Evolutionary conservation across 1,140 invertebrate genomes (phyloP).

Genomic region (Dysdera silvatica): DNA sequence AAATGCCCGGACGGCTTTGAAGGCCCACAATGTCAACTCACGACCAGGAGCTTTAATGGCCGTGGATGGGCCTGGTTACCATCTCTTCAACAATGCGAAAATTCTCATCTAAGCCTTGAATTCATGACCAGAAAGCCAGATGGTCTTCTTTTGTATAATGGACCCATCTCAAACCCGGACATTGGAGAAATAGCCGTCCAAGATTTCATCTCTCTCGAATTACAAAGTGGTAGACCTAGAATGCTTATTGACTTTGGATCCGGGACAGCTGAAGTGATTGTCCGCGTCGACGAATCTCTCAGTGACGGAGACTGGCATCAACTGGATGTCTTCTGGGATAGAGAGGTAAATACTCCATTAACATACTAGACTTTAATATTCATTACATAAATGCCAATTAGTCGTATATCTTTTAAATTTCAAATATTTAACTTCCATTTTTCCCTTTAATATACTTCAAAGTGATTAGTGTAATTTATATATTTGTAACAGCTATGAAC

Average conservation of each 20-base stretch:
- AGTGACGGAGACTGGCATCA: slow-evolving; percentile 95
- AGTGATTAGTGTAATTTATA: no score
- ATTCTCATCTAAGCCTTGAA: slow-evolving; percentile 86
- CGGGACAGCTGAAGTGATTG: slow-evolving; percentile 76
- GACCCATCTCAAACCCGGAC: slow-evolving; percentile 86
- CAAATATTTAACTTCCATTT: no score
- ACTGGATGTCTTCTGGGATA: slow-evolving; percentile 90
- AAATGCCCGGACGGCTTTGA: slow-evolving; percentile 84
- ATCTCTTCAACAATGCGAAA: slow-evolving; percentile 88
- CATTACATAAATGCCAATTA: no score
- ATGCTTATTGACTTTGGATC: slow-evolving; percentile 91
- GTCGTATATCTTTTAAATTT: no score
- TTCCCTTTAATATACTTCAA: no score
- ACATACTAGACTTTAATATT: no score
- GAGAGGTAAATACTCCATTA: slow-evolving; percentile 52
- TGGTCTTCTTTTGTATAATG: slow-evolving; percentile 89
- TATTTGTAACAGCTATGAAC: no score
- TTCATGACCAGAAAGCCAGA: slow-evolving; percentile 85
- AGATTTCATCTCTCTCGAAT: slow-evolving; percentile 89
- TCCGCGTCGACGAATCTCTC: slow-evolving; percentile 75
- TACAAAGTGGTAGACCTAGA: slow-evolving; percentile 80
- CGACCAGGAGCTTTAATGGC: slow-evolving; percentile 80
- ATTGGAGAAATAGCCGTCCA: slow-evolving; percentile 55
- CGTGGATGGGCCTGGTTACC: slow-evolving; percentile 95
- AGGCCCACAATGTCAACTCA: slow-evolving; percentile 92